Evolutionary conservation across 2,888 invertebrate species (phyloP).

Genomic region (Drosophila lutescens): DNA sequence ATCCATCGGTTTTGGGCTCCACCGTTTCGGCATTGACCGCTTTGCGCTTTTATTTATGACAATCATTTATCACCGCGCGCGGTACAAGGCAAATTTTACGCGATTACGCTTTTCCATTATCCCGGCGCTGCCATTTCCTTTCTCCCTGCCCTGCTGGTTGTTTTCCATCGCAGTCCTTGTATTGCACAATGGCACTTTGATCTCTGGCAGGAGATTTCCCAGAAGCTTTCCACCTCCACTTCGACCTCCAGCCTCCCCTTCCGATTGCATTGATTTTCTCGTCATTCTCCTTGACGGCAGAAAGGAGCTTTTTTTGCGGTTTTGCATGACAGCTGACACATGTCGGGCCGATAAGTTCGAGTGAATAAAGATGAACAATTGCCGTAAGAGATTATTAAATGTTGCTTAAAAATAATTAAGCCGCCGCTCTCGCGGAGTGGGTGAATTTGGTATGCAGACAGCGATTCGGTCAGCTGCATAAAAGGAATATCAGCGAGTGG

Average conservation of each 20-base stretch:
- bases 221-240: slow-evolving; percentile 19
- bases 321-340: slow-evolving; percentile 44
- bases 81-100: slow-evolving; percentile 74
- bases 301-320: slow-evolving; percentile 37
- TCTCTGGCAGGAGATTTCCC: slow-evolving; percentile 40
- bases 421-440: background rate
- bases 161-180: slow-evolving; percentile 33
- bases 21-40: slow-evolving; percentile 38
- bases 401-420: slow-evolving; percentile 52
- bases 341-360: slow-evolving; percentile 45
- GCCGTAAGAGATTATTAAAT: slow-evolving; percentile 48
- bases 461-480: slow-evolving; percentile 34
- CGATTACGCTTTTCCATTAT: slow-evolving; percentile 80
- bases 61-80: slow-evolving; percentile 80
- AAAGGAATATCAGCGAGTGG: slow-evolving; percentile 41
- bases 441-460: slow-evolving; percentile 45
- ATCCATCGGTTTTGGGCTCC: slow-evolving; percentile 66
- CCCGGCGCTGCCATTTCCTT: slow-evolving; percentile 41
- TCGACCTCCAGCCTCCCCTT: background rate
- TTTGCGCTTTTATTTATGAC: slow-evolving; percentile 81
- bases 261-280: slow-evolving; percentile 39
- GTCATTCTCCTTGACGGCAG: slow-evolving; percentile 2
- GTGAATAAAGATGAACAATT: slow-evolving; percentile 46
- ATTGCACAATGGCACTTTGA: slow-evolving; percentile 57
- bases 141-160: slow-evolving; percentile 7